Percentiles rank a stretch among this genome's conserved stretches.
phyloP scores from a whole-genome alignment of 2,888 invertebrate species.

The Luperina testacea region DNA sequence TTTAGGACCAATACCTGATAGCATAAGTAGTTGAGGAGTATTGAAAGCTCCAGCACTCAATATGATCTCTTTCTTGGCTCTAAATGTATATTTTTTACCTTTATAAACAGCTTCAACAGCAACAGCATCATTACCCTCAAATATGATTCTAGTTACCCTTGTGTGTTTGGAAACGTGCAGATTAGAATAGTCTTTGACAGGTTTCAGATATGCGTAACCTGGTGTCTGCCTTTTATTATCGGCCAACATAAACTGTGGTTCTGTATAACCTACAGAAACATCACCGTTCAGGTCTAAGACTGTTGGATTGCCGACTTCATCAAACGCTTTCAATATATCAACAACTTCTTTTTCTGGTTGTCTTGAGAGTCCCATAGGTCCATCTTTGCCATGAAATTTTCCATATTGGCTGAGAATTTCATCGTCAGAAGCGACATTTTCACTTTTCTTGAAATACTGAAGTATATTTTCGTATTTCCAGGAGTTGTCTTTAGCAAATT shows the following conservation, averaged over 20 bases:
- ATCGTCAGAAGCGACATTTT: conserved; percentile 23
- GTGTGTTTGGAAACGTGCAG: conserved; percentile 53
- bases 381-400: conserved; percentile 48
- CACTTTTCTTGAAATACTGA: conserved; percentile 46
- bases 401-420: conserved; percentile 23
- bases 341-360: conserved; percentile 27
- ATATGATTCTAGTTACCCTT: conserved; percentile 50
- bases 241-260: conserved; percentile 36
- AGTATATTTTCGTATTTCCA: conserved; percentile 51
- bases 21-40: conserved; percentile 56
- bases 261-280: conserved; percentile 37
- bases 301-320: conserved; percentile 51
- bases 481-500: conserved; percentile 20
- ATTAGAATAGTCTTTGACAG: conserved; percentile 38
- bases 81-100: conserved; percentile 35
- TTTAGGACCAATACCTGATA: conserved; percentile 57
- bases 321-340: conserved; percentile 47
- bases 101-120: conserved; percentile 41
- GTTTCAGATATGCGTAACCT: conserved; percentile 42
- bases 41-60: conserved; percentile 53
- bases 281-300: conserved; percentile 51
- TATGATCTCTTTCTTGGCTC: conserved; percentile 57
- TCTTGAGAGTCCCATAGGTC: conserved; percentile 49
- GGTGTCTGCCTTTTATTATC: conserved; percentile 52
- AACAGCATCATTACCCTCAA: conserved; percentile 47